Percentiles rank a stretch among this genome's conserved stretches.
Evolutionary conservation across 2,113 vertebrate genomes (phyloP).

Genomic region (Amia ocellicauda): DNA sequence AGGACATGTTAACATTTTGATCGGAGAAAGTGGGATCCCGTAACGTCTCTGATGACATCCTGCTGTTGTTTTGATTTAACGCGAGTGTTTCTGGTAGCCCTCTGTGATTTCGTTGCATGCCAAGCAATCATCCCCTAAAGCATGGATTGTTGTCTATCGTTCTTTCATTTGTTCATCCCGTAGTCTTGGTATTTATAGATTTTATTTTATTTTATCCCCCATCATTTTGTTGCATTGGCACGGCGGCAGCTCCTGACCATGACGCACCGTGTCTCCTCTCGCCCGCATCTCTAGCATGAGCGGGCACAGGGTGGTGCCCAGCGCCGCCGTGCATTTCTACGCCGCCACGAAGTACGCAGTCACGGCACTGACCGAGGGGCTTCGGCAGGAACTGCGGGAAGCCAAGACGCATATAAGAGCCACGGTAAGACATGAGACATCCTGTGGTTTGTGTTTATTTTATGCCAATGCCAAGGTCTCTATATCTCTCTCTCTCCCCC

Average conservation of each 20-base stretch:
- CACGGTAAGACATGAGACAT: constrained; percentile 80
- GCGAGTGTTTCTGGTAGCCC: too few species aligned
- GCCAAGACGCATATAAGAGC: constrained; percentile 87
- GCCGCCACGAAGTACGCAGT: constrained; percentile 91
- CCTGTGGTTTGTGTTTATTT: too few species aligned
- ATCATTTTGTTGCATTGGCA: not conserved
- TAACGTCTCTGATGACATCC: not conserved
- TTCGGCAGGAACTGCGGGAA: constrained; percentile 86
- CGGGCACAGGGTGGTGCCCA: constrained; percentile 76
- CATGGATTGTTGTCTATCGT: not conserved
- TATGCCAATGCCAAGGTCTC: too few species aligned
- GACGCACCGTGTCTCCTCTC: constrained; percentile 10
- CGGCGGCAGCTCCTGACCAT: not conserved
- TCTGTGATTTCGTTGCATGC: too few species aligned
- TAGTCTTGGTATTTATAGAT: not conserved
- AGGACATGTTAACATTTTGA: too few species aligned
- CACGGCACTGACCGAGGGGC: constrained; percentile 87
- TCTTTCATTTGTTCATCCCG: not conserved
- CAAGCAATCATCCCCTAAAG: not conserved
- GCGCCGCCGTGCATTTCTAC: constrained; percentile 82
- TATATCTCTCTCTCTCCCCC: too few species aligned
- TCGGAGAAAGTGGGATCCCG: too few species aligned
- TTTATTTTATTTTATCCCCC: not conserved
- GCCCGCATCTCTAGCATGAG: constrained; percentile 71
- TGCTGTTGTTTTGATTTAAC: too few species aligned